A percentile compares a stretch with the other conserved stretches of the same genome.
These are phyloP conservation scores for Stenotaenia linearis DNA, from an alignment of 2,888 invertebrate genomes.

Conservation along the genomic window DNA sequence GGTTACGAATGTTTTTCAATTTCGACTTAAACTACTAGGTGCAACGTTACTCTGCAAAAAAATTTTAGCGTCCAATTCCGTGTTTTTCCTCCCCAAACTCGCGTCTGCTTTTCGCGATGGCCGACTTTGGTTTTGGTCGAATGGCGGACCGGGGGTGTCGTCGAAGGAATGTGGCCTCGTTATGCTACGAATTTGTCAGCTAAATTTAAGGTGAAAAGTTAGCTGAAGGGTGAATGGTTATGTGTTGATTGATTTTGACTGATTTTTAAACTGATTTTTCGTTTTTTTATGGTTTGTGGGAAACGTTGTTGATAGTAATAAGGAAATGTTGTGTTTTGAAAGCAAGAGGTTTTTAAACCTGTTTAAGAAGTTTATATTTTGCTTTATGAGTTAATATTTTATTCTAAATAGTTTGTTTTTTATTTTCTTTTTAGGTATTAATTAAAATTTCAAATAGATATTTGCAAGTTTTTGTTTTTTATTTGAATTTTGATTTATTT, in stretches of 20 bases:
- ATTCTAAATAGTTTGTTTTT: background rate
- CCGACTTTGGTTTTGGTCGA: background rate
- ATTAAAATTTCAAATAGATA: background rate
- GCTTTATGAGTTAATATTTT: background rate
- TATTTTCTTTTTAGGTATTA: background rate
- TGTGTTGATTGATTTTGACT: background rate
- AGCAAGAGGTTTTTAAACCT: no score
- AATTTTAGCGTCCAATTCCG: background rate
- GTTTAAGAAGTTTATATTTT: background rate
- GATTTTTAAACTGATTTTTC: background rate
- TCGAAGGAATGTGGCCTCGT: background rate
- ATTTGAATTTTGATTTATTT: no score
- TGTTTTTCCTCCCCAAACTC: background rate
- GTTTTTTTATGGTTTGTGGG: no score
- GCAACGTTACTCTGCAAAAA: background rate
- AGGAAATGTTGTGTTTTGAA: no score
- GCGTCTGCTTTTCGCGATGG: background rate
- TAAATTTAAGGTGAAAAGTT: background rate
- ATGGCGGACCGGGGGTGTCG: background rate
- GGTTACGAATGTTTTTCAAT: background rate
- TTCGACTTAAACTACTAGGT: background rate
- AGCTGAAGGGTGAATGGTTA: background rate
- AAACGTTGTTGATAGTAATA: no score
- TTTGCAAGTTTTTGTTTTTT: no score
- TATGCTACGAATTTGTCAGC: background rate